phyloP scores from a whole-genome alignment of 2,888 invertebrate species.

The Endotricha flammealis region DNA sequence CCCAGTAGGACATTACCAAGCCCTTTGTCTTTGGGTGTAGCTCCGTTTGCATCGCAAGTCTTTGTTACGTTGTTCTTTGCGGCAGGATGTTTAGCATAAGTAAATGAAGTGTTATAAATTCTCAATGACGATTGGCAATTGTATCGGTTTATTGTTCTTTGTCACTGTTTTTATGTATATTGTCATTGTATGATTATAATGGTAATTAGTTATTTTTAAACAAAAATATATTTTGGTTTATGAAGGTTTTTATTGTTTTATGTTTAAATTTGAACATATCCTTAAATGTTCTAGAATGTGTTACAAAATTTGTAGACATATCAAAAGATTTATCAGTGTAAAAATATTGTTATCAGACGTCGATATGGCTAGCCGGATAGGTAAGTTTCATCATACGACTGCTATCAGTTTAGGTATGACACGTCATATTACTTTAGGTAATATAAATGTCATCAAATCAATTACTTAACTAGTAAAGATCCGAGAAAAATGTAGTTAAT shows the following conservation, averaged over 20 bases:
- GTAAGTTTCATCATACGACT: slow-evolving; percentile 16
- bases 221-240: too few species aligned
- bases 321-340: slow-evolving; percentile 9
- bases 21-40: not conserved
- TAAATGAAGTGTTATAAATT: slow-evolving; percentile 3
- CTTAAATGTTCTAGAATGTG: too few species aligned
- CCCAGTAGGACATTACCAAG: too few species aligned
- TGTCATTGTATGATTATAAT: too few species aligned
- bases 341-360: slow-evolving; percentile 25
- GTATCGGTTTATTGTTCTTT: slow-evolving; percentile 1
- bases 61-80: not conserved
- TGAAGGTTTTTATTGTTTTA: too few species aligned
- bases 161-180: slow-evolving; percentile 8
- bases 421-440: too few species aligned
- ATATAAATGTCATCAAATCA: slow-evolving; percentile 2
- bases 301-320: slow-evolving; percentile 6
- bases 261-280: too few species aligned
- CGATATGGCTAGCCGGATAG: slow-evolving; percentile 20
- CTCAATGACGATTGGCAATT: not conserved
- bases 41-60: too few species aligned
- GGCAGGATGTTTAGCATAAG: slow-evolving; percentile 3
- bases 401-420: too few species aligned
- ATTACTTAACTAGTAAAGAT: slow-evolving; percentile 5
- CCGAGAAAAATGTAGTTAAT: too few species aligned
- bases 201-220: too few species aligned